phyloP scores from a whole-genome alignment of 2,888 invertebrate genomes.

The Eilema depressum region DNA sequence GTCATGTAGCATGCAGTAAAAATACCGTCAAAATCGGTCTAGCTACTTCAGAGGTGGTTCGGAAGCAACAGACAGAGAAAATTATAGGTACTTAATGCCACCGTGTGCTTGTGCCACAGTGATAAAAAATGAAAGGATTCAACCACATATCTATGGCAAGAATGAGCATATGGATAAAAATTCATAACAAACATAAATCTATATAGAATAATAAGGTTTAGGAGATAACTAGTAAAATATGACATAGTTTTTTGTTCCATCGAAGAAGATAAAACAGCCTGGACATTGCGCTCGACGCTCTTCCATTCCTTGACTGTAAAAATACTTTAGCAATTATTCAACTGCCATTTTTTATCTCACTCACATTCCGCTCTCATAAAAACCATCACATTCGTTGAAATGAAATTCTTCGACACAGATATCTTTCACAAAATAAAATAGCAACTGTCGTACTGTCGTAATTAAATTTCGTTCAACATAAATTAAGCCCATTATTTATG shows the following conservation, averaged over 20 bases:
- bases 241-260: not conserved
- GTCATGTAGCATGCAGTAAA: too few relatives aligned
- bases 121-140: too few relatives aligned
- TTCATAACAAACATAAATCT: too few relatives aligned
- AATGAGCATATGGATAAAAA: too few relatives aligned
- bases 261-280: not conserved
- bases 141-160: too few relatives aligned
- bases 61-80: too few relatives aligned
- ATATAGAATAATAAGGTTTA: too few relatives aligned
- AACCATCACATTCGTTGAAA: not conserved
- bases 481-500: constrained; percentile 9
- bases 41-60: too few relatives aligned
- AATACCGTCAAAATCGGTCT: too few relatives aligned
- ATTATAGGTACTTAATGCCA: too few relatives aligned
- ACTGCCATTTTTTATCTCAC: not conserved
- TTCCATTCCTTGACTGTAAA: not conserved
- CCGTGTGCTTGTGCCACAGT: too few relatives aligned
- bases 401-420: not conserved
- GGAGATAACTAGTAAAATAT: too few relatives aligned
- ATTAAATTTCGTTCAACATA: constrained; percentile 8
- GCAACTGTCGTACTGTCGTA: not conserved
- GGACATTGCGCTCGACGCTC: not conserved
- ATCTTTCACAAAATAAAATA: not conserved
- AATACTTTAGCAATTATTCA: not conserved
- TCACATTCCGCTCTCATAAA: constrained; percentile 1